A percentile compares a stretch with the other conserved stretches of the same genome.
Evolutionary conservation across 37 sponge, comb jelly and placozoan genomes (phyloP).

Genomic region (Bolinopsis microptera): DNA sequence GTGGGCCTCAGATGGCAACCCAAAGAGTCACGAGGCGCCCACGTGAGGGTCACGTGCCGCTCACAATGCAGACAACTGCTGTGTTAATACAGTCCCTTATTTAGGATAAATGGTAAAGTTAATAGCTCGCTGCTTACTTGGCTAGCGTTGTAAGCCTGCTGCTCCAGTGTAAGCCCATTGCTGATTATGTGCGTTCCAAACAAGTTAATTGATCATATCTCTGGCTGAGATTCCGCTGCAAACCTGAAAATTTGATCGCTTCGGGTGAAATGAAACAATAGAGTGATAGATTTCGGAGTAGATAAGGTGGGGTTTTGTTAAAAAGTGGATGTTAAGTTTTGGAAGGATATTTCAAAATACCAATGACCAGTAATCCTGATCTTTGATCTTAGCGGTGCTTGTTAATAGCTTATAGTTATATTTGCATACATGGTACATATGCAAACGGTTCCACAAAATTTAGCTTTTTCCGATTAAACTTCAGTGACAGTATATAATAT

Average conservation of each 20-base stretch:
- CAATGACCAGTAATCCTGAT: too few species aligned
- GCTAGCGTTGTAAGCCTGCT: constrained; percentile 13
- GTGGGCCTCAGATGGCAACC: background rate
- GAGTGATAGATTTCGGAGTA: too few species aligned
- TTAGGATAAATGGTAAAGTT: constrained; percentile 19
- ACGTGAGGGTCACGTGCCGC: constrained; percentile 20
- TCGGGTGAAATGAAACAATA: background rate
- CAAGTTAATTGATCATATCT: background rate
- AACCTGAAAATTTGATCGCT: background rate
- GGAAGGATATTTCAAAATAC: too few species aligned
- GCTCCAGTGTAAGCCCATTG: constrained; percentile 49
- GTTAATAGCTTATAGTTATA: too few species aligned
- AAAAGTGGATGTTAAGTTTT: too few species aligned
- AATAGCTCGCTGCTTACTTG: constrained; percentile 55
- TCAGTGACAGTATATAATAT: too few species aligned
- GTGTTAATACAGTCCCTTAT: constrained; percentile 54
- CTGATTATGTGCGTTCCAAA: constrained; percentile 48
- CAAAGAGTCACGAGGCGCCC: background rate
- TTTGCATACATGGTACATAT: too few species aligned
- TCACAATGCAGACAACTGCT: constrained; percentile 57
- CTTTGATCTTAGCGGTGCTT: too few species aligned
- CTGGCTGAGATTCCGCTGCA: background rate
- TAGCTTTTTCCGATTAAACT: too few species aligned
- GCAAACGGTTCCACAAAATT: too few species aligned
- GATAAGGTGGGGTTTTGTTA: too few species aligned